Evolutionary conservation across 30 jellyfish, hydroid and myxozoan species (phyloP).

Genomic region (Hydractinia echinata): DNA sequence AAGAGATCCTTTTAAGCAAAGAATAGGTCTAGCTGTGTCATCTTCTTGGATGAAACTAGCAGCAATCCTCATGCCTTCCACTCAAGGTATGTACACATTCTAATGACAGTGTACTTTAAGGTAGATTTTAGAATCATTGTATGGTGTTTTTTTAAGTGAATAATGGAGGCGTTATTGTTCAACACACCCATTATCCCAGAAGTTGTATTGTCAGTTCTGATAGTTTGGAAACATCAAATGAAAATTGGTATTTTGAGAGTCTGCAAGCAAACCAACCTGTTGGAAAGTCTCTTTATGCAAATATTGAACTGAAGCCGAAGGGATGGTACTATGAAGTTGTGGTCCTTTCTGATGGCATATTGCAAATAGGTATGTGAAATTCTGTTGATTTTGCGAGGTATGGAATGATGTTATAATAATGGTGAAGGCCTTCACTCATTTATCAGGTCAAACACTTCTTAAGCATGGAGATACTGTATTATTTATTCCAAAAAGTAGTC

Average conservation of each 20-base stretch:
- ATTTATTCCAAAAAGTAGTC: too few species aligned
- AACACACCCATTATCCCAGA: slow-evolving; percentile 16
- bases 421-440: too few species aligned
- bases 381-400: not conserved
- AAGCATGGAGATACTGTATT: too few species aligned
- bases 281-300: not conserved
- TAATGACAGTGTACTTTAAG: too few species aligned
- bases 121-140: too few species aligned
- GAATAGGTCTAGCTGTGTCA: slow-evolving; percentile 23
- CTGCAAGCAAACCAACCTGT: slow-evolving; percentile 47
- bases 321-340: slow-evolving; percentile 94
- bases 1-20: not conserved
- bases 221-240: slow-evolving; percentile 48
- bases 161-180: not conserved
- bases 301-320: not conserved
- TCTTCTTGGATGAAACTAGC: not conserved
- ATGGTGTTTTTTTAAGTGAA: not conserved
- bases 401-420: too few species aligned
- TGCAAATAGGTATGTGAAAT: slow-evolving; percentile 67
- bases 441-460: too few species aligned
- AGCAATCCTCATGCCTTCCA: too few species aligned
- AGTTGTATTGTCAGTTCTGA: slow-evolving; percentile 53
- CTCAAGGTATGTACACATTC: too few species aligned
- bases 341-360: slow-evolving; percentile 63
- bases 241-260: slow-evolving; percentile 80